These are phyloP conservation scores for Emydocephalus ijimae DNA, from an alignment of 2,113 vertebrate genomes.

Conservation along the genomic window DNA sequence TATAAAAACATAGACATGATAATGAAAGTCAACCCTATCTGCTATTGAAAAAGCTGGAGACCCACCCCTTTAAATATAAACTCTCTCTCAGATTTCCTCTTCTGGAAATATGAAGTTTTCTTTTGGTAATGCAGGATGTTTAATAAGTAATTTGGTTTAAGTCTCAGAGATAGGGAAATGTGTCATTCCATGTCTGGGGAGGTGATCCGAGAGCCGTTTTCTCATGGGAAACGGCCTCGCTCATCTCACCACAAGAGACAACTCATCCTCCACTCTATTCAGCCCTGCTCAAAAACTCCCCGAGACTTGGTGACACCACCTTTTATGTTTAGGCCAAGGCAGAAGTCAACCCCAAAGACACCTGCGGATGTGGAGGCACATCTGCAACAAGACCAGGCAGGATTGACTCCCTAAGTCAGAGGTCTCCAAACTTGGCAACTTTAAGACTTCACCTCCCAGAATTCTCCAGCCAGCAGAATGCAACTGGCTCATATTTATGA, in stretches of 20 bases:
- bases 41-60: background rate
- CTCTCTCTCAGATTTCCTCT: background rate
- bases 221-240: slow-evolving; percentile 62
- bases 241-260: slow-evolving; percentile 44
- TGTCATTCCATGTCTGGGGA: slow-evolving; percentile 51
- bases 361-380: background rate
- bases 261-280: slow-evolving; percentile 55
- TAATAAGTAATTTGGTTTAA: background rate
- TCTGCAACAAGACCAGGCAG: background rate
- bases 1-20: background rate
- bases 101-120: background rate
- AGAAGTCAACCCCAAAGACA: slow-evolving; percentile 29
- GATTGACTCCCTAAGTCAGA: background rate
- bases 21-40: background rate
- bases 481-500: no score
- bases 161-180: slow-evolving; percentile 15
- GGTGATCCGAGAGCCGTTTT: slow-evolving; percentile 58
- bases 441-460: no score
- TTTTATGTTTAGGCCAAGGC: slow-evolving; percentile 16
- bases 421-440: no score
- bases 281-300: slow-evolving; percentile 41
- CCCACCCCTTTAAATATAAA: background rate
- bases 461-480: no score
- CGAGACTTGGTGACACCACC: slow-evolving; percentile 26
- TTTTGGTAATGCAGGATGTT: background rate